Evolutionary conservation across 2,113 vertebrate species (phyloP).

Genomic region (Brevimyrus niger): DNA sequence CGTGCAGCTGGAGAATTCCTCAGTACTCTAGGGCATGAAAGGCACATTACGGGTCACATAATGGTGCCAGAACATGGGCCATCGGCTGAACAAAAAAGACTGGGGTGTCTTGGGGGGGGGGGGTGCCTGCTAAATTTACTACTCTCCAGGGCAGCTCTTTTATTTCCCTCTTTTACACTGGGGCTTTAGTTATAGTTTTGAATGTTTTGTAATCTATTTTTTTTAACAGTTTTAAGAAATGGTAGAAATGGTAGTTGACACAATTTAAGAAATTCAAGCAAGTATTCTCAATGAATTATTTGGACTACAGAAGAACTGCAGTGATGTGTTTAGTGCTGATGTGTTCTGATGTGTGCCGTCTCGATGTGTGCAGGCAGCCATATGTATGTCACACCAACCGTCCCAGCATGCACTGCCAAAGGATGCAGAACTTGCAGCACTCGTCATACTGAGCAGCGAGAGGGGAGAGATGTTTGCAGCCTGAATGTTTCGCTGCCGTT

Average conservation of each 20-base stretch:
- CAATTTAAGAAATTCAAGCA: neutral
- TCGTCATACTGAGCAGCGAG: neutral
- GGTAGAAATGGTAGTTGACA: neutral
- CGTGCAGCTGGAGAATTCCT: neutral
- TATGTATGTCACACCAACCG: neutral
- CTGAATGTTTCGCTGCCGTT: neutral
- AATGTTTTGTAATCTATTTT: neutral
- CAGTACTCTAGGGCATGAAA: slow-evolving; percentile 23
- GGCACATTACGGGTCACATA: slow-evolving; percentile 28
- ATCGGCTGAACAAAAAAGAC: neutral
- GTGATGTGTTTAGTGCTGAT: neutral
- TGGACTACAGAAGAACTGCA: neutral
- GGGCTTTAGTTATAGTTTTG: neutral
- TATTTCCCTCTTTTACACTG: neutral
- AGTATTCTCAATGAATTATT: neutral
- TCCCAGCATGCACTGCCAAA: neutral
- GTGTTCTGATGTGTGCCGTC: neutral
- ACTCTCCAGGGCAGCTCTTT: neutral
- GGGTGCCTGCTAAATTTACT: neutral
- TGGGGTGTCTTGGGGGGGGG: neutral
- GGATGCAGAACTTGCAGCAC: neutral
- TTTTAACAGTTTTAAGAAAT: neutral
- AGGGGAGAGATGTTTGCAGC: neutral
- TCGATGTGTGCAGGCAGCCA: neutral
- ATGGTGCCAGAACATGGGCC: slow-evolving; percentile 18